phyloP scores from a whole-genome alignment of 2,797 vertebrate genomes.

The Manis pentadactyla region DNA sequence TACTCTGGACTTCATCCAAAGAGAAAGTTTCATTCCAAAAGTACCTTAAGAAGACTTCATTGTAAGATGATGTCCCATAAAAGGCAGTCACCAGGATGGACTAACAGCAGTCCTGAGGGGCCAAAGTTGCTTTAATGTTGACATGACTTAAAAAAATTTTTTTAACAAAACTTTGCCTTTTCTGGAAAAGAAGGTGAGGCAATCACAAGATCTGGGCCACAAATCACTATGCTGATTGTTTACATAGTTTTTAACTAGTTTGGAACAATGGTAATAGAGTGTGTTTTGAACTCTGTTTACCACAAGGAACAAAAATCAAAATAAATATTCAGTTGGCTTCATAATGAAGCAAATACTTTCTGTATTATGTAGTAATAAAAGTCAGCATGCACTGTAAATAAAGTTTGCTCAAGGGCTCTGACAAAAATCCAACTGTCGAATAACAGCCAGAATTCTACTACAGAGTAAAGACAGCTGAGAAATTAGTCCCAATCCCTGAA shows the following conservation, averaged over 20 bases:
- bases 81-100: neutral
- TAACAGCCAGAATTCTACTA: conserved; percentile 74
- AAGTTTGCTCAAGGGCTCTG: conserved; percentile 74
- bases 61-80: neutral
- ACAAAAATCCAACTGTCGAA: conserved; percentile 64
- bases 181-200: conserved; percentile 54
- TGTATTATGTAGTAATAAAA: conserved; percentile 83
- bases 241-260: conserved; percentile 76
- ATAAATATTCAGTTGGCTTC: conserved; percentile 82
- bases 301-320: conserved; percentile 82
- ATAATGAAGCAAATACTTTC: conserved; percentile 83
- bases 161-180: conserved; percentile 6
- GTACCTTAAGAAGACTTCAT: conserved; percentile 33
- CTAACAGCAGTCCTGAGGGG: neutral
- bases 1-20: conserved; percentile 37
- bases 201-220: conserved; percentile 67
- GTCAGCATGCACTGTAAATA: conserved; percentile 77
- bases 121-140: conserved; percentile 48
- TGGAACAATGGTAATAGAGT: conserved; percentile 76
- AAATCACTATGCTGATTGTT: conserved; percentile 58
- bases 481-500: conserved; percentile 69
- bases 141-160: neutral
- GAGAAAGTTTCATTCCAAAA: conserved; percentile 44
- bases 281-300: conserved; percentile 83
- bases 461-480: conserved; percentile 58